These are phyloP conservation scores for Acholoe squamosa DNA, from an alignment of 2,888 invertebrate species.

Conservation along the genomic window DNA sequence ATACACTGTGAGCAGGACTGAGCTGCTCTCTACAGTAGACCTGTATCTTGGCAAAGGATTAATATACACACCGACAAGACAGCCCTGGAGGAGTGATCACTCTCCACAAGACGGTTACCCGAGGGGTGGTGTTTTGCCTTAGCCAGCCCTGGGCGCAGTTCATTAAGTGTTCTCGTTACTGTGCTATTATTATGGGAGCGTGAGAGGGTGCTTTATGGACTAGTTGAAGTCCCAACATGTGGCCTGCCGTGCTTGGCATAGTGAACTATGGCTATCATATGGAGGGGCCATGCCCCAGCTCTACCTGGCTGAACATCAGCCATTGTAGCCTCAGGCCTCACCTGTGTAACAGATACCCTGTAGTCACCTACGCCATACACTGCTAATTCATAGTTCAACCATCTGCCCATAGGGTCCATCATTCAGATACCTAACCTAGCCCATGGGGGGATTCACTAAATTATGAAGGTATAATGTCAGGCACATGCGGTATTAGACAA, in stretches of 20 bases:
- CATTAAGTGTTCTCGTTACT: constrained; percentile 41
- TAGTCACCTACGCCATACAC: neutral
- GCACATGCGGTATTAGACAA: no score
- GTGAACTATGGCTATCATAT: neutral
- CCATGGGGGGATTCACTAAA: no score
- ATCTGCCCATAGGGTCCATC: no score
- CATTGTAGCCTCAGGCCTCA: neutral
- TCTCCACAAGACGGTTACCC: constrained; percentile 12
- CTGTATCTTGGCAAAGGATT: neutral
- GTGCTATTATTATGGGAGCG: constrained; percentile 9
- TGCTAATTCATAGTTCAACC: neutral
- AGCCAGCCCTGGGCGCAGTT: neutral
- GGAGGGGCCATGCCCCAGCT: neutral
- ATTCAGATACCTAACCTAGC: no score
- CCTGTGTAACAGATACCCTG: neutral
- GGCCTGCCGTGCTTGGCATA: neutral
- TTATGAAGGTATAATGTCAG: no score
- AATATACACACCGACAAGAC: neutral
- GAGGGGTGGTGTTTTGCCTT: neutral
- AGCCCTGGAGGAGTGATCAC: neutral
- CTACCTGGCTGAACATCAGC: neutral
- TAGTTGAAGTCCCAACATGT: neutral
- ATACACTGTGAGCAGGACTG: no score
- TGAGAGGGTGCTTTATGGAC: constrained; percentile 12
- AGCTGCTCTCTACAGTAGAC: no score